phyloP scores from a whole-genome alignment of 2,888 invertebrate genomes.

The Laspeyria flexula region DNA sequence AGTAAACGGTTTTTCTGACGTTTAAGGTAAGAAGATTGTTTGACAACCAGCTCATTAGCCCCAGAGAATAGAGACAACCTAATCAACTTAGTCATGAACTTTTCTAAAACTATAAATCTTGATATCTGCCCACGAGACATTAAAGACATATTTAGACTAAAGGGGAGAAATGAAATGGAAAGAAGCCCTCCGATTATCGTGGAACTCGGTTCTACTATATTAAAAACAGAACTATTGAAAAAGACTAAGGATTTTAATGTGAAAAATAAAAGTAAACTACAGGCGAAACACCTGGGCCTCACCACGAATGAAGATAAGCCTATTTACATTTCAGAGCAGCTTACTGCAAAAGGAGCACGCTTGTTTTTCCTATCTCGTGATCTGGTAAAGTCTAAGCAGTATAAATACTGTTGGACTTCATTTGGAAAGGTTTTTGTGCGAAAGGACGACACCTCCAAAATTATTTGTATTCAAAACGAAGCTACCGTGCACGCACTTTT shows the following conservation, averaged over 20 bases:
- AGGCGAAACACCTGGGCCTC: background rate
- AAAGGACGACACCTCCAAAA: background rate
- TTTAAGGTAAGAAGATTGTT: no score
- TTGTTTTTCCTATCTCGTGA: background rate
- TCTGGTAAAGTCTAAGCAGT: background rate
- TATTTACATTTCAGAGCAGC: background rate
- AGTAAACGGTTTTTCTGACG: no score
- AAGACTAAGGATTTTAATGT: background rate
- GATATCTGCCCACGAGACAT: background rate
- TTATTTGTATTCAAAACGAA: background rate
- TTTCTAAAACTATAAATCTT: background rate
- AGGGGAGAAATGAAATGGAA: background rate
- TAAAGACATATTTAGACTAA: background rate
- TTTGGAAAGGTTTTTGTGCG: background rate
- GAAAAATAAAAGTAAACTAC: background rate
- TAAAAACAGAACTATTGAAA: background rate
- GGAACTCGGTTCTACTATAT: background rate
- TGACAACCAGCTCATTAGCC: no score
- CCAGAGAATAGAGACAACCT: constrained; percentile 2
- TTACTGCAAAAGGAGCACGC: background rate
- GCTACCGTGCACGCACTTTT: background rate
- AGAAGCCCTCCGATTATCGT: background rate
- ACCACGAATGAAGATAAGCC: background rate
- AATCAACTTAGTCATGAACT: background rate
- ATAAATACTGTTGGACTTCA: background rate